Conservation (phyloP, 2,797 vertebrate genomes). For the Argya squamiceps region DNA sequence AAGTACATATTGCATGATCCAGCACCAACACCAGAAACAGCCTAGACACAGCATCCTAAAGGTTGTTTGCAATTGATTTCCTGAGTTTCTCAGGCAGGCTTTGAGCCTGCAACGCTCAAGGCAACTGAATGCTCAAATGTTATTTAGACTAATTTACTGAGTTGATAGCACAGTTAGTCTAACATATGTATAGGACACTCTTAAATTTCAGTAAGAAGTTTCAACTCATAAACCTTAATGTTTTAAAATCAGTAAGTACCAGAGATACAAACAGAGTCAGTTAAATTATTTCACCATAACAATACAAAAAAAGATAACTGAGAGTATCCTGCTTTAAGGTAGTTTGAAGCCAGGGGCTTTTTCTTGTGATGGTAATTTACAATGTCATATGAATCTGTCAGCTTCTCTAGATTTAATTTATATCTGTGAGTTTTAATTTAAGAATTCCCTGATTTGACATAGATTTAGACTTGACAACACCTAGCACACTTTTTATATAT, state of each 20-base stretch:
- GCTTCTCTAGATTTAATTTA: background rate
- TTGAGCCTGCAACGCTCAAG: background rate
- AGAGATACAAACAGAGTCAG: background rate
- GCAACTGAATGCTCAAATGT: background rate
- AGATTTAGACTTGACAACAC: background rate
- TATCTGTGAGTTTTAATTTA: background rate
- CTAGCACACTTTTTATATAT: fast-evolving
- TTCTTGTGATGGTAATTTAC: background rate
- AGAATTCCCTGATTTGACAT: background rate
- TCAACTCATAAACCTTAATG: background rate
- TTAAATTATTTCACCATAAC: background rate
- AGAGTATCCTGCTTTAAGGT: background rate
- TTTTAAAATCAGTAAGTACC: background rate
- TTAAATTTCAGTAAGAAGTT: background rate
- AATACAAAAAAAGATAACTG: background rate
- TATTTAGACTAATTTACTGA: background rate
- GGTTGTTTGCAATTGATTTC: background rate
- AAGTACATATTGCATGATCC: background rate
- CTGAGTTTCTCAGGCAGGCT: background rate
- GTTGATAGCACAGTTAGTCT: background rate
- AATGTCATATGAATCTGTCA: background rate
- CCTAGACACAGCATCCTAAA: background rate
- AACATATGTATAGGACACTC: background rate
- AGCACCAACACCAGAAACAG: background rate
- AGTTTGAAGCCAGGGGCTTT: background rate